phyloP scores from a whole-genome alignment of 2,797 vertebrate genomes.

The Trachurus trachurus region DNA sequence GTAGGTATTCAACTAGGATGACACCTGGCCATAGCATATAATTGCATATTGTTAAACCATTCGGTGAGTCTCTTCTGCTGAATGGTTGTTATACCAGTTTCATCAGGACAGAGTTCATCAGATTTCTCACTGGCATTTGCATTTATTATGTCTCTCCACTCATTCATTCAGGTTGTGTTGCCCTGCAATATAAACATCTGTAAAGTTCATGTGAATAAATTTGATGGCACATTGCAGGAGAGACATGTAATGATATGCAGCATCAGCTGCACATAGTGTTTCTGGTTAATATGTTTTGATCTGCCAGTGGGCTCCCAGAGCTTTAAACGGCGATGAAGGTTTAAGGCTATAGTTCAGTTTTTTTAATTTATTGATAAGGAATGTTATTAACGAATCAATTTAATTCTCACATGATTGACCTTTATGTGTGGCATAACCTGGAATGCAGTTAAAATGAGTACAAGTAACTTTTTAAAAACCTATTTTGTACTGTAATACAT shows the following conservation, averaged over 20 bases:
- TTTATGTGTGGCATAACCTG: not conserved
- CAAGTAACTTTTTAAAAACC: no score
- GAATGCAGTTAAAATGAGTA: not conserved
- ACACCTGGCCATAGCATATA: no score
- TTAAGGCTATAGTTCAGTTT: slow-evolving; percentile 1
- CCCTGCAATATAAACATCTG: not conserved
- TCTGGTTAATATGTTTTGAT: slow-evolving; percentile 22
- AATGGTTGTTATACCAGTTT: no score
- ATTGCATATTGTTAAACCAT: no score
- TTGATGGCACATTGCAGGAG: not conserved
- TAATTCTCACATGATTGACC: not conserved
- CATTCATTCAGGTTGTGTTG: no score
- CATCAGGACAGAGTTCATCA: no score
- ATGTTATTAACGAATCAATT: slow-evolving; percentile 3
- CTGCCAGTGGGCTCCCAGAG: slow-evolving; percentile 17
- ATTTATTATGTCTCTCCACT: no score
- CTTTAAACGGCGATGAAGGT: not conserved
- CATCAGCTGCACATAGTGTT: not conserved
- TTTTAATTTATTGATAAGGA: slow-evolving; percentile 3
- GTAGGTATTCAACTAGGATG: no score
- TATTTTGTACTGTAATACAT: not conserved
- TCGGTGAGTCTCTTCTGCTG: no score
- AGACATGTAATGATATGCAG: not conserved
- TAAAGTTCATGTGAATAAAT: not conserved
- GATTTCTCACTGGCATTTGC: no score